These are phyloP conservation scores for Synergus umbraculus DNA, from an alignment of 2,888 invertebrate genomes.

Conservation along the genomic window DNA sequence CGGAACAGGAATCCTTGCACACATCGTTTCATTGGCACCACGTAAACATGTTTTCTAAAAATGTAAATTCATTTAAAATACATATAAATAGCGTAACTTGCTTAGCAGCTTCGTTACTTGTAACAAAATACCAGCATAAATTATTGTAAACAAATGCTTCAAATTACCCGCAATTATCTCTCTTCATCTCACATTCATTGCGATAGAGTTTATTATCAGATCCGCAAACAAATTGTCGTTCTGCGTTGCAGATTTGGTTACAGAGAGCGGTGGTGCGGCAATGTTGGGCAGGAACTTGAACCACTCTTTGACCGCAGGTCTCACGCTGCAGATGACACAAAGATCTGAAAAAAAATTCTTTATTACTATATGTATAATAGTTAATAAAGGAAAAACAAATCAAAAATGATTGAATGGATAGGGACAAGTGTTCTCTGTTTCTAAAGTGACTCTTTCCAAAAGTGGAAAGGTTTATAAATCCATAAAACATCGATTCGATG, in stretches of 20 bases:
- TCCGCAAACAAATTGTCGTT: slow-evolving; percentile 91
- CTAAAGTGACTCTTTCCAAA: background rate
- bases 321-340: slow-evolving; percentile 89
- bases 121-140: background rate
- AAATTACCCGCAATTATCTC: slow-evolving; percentile 90
- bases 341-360: slow-evolving; percentile 79
- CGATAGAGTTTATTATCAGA: slow-evolving; percentile 94
- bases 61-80: background rate
- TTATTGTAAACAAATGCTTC: background rate
- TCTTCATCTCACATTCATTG: slow-evolving; percentile 94
- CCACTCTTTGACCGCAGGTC: slow-evolving; percentile 92
- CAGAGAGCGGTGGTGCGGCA: slow-evolving; percentile 92
- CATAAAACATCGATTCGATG: background rate
- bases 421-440: no score
- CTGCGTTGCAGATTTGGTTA: slow-evolving; percentile 85
- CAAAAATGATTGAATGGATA: background rate
- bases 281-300: slow-evolving; percentile 88
- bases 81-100: background rate
- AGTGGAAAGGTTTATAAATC: background rate
- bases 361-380: slow-evolving; percentile 11
- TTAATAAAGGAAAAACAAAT: background rate
- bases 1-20: slow-evolving; percentile 90
- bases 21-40: slow-evolving; percentile 93
- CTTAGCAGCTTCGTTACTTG: background rate
- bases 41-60: slow-evolving; percentile 90